Evolutionary conservation across 2,888 invertebrate species (phyloP).

Genomic region (Temnothorax unifasciatus): DNA sequence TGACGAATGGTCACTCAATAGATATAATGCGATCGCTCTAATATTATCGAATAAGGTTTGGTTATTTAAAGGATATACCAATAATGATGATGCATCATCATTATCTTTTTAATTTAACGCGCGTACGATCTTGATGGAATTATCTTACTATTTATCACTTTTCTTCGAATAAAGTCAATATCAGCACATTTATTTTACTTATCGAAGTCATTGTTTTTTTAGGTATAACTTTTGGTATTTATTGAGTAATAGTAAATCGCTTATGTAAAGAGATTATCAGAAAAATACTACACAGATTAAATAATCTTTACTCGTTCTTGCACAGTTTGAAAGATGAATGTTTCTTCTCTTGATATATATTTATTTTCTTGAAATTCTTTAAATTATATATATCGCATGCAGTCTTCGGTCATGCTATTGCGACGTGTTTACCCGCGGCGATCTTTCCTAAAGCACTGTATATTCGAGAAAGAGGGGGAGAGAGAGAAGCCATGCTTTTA

Average conservation of each 20-base stretch:
- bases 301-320: conserved; percentile 8
- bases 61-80: neutral
- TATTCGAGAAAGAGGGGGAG: conserved; percentile 8
- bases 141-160: conserved; percentile 15
- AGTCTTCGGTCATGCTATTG: conserved; percentile 12
- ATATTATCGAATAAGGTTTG: conserved; percentile 2
- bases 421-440: conserved; percentile 10
- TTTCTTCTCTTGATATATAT: neutral
- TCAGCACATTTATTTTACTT: neutral
- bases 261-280: neutral
- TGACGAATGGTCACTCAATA: conserved; percentile 6
- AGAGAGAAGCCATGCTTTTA: conserved; percentile 57
- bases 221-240: neutral
- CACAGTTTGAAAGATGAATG: neutral
- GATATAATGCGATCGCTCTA: neutral
- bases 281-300: neutral
- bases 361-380: neutral
- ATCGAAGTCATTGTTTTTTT: neutral
- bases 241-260: neutral
- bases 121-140: conserved; percentile 8
- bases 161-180: neutral
- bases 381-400: conserved; percentile 15
- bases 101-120: conserved; percentile 39
- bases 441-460: conserved; percentile 28
- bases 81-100: conserved; percentile 12